phyloP scores from a whole-genome alignment of 92 coral and sea anemone species.

The Heliopora coerulea region DNA sequence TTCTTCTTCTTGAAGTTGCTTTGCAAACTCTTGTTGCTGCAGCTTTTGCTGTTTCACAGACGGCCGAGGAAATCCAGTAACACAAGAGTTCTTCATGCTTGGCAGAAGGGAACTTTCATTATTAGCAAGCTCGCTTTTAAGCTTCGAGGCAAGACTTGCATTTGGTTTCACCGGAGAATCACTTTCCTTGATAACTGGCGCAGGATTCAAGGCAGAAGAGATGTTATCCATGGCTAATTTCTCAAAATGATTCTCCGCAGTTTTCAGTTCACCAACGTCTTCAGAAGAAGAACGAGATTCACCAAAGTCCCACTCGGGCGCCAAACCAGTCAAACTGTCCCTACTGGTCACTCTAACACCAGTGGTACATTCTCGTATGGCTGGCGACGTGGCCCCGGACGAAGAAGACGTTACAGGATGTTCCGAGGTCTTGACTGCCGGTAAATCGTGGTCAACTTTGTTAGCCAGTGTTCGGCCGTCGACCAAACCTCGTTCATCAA shows the following conservation, averaged over 20 bases:
- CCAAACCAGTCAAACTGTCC: constrained; percentile 35
- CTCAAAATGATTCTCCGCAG: constrained; percentile 12
- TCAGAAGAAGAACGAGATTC: constrained; percentile 43
- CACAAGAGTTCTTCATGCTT: background rate
- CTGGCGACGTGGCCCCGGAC: constrained; percentile 38
- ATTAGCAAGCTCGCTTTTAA: constrained; percentile 8
- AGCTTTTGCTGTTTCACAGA: background rate
- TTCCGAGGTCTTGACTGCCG: background rate
- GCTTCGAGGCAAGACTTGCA: constrained; percentile 10
- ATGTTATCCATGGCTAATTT: constrained; percentile 20
- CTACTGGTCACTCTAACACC: constrained; percentile 21
- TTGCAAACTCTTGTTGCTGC: background rate
- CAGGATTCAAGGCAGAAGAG: constrained; percentile 7
- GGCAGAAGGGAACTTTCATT: constrained; percentile 22
- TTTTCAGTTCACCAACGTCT: constrained; percentile 18
- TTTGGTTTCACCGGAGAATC: background rate
- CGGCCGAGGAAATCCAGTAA: background rate
- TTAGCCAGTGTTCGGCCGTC: background rate
- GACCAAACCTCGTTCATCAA: background rate
- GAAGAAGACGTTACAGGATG: constrained; percentile 12
- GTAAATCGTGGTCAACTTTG: background rate
- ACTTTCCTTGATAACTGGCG: constrained; percentile 39
- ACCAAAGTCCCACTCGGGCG: constrained; percentile 36
- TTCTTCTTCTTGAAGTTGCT: background rate
- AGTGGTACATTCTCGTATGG: constrained; percentile 34